Conservation (phyloP, 1,140 invertebrate species). For the Belonocnema kinseyi region DNA sequence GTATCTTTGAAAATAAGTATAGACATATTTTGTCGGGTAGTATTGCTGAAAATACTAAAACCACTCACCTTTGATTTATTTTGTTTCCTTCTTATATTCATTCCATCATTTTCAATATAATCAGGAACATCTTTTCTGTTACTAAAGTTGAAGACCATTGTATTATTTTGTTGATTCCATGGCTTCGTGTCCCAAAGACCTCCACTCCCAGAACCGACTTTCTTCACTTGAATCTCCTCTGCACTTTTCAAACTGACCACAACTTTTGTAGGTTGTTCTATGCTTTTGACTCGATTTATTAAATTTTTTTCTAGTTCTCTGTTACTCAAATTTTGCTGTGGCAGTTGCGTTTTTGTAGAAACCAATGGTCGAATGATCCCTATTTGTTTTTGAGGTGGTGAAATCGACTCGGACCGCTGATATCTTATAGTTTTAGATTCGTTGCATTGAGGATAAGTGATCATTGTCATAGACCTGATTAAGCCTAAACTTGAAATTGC, state of each 20-base stretch:
- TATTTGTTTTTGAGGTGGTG: conserved; percentile 75
- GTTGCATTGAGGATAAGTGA: conserved; percentile 59
- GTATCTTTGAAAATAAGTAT: no score
- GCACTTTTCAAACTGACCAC: conserved; percentile 72
- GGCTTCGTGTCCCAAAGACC: conserved; percentile 76
- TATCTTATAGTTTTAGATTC: conserved; percentile 65
- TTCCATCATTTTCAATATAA: conserved; percentile 92
- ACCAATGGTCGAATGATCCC: conserved; percentile 79
- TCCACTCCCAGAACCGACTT: conserved; percentile 60
- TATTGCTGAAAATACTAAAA: neutral
- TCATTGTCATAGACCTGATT: conserved; percentile 58
- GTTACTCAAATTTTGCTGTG: conserved; percentile 76
- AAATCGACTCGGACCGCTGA: conserved; percentile 62
- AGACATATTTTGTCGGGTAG: no score
- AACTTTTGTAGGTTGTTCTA: conserved; percentile 77
- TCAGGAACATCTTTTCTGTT: conserved; percentile 89
- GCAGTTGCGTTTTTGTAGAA: conserved; percentile 71
- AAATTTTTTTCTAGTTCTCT: conserved; percentile 84
- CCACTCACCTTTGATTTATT: conserved; percentile 83
- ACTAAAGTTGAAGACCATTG: conserved; percentile 92
- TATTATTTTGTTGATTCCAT: conserved; percentile 79
- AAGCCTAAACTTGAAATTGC: conserved; percentile 63
- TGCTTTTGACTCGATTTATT: conserved; percentile 82
- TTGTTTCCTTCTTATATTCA: conserved; percentile 81
- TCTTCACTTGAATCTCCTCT: conserved; percentile 72